A percentile compares a stretch with the other conserved stretches of the same genome.
These are phyloP conservation scores for Diachasma alloeum DNA, from an alignment of 1,140 invertebrate genomes.

Conservation along the genomic window DNA sequence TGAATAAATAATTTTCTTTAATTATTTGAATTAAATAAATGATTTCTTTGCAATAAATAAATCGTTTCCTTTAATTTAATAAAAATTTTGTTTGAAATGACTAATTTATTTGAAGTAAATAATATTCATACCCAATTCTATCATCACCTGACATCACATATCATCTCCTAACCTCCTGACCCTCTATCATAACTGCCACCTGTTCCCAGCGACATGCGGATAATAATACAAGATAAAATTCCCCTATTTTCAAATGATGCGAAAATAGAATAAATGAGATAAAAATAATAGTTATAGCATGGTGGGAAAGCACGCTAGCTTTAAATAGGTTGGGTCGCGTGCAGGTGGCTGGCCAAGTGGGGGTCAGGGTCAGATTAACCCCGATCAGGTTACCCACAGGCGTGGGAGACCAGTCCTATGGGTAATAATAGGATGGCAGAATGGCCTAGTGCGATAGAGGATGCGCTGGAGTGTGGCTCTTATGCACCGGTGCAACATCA, in stretches of 20 bases:
- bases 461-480: background rate
- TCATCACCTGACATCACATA: too few relatives aligned
- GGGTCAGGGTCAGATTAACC: conserved; percentile 65
- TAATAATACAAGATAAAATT: background rate
- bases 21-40: too few relatives aligned
- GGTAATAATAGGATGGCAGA: conserved; percentile 60
- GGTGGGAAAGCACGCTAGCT: conserved; percentile 23
- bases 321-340: conserved; percentile 30
- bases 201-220: background rate
- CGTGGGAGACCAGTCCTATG: conserved; percentile 61
- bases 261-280: background rate
- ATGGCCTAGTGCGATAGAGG: conserved; percentile 34
- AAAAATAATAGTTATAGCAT: conserved; percentile 14
- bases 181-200: background rate
- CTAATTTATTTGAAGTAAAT: background rate
- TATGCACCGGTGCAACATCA: background rate
- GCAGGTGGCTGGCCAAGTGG: conserved; percentile 43
- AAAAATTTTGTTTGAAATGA: too few relatives aligned
- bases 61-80: too few relatives aligned
- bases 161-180: background rate
- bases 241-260: background rate
- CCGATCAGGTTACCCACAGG: conserved; percentile 61
- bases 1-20: too few relatives aligned
- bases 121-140: background rate
- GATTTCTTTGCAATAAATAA: too few relatives aligned